Evolutionary conservation across 1,140 invertebrate species (phyloP), one percentile per base, ranked within the genome.

Genomic region (Spodoptera litura): DNA sequence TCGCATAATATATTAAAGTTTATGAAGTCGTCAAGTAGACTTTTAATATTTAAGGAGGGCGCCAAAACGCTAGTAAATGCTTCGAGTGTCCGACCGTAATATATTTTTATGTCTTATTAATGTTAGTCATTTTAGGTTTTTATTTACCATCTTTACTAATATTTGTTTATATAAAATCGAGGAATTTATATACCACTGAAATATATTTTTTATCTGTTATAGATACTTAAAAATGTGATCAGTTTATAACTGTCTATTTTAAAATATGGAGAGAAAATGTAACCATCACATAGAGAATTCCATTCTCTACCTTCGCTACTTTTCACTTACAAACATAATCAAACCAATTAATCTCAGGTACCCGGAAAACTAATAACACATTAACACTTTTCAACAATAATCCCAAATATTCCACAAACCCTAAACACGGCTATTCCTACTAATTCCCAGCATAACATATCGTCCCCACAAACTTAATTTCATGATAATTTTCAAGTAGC

Each of bases 391-490:
- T 27, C 25, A 35, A 59, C 4, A 31, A 61, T 6, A 31, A 9
- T 13, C 11, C 27, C 0, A 35, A 35, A 61, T 61, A 12, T 12
- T 35, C 25, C 1, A 4, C 9, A 31, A 3, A 12, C 27, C 25
- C 58, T 6, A 31, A n/a, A 61, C 10, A 61, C 61, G 44, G n/a
- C 61, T 64, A 27, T 64, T 64, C 10, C n/a, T 8, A 64, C 61
- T 64, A 64, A 25, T 64, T 49, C n/a, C 49, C 25, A 27, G 12
- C 12, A 4, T 27, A 25, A 15, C 25, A 52, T 52, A 70, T 53
- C 52, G n/a, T 53, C 15, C 27, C 68, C 52, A 11, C 68, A 15
- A 55, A 59, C 61, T 59, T 59, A 73, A 73, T 73, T 73, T 51
- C 10, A 73, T 49, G 71, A 59, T 59, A 59, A 59, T 59, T 58